These are phyloP conservation scores for Eunapius fragilis DNA, from an alignment of 37 sponge, comb jelly and placozoan genomes.

Conservation along the genomic window DNA sequence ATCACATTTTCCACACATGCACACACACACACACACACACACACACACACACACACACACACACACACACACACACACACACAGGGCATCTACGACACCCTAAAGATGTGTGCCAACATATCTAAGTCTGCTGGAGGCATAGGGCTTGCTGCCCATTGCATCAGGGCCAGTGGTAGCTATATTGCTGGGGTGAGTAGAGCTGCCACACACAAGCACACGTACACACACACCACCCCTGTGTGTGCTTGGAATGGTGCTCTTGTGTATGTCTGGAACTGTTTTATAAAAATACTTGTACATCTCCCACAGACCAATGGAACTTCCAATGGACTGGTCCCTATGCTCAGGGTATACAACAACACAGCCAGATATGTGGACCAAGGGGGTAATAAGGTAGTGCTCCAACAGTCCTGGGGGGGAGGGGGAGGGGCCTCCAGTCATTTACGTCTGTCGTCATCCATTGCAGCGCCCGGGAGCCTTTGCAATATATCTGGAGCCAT, in stretches of 20 bases:
- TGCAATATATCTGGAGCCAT: constrained; percentile 98
- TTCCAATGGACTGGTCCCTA: constrained; percentile 87
- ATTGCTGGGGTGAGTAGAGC: constrained; percentile 91
- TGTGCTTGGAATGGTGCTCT: neutral
- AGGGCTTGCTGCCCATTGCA: constrained; percentile 90
- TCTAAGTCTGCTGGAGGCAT: constrained; percentile 99
- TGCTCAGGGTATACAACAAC: constrained; percentile 97
- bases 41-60: too few relatives aligned
- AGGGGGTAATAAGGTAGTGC: constrained; percentile 90
- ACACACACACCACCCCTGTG: neutral
- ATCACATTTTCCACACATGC: neutral
- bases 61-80: too few relatives aligned
- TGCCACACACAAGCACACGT: too few relatives aligned
- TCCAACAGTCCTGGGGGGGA: too few relatives aligned
- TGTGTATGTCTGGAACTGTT: neutral
- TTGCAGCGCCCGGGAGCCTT: constrained; percentile 96
- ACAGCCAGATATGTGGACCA: constrained; percentile 99
- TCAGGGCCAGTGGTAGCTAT: constrained; percentile 93
- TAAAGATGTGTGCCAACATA: constrained; percentile 96
- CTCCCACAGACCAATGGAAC: constrained; percentile 86
- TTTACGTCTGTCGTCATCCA: too few relatives aligned
- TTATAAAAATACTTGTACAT: neutral
- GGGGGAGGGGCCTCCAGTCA: too few relatives aligned
- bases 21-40: too few relatives aligned
- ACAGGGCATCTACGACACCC: constrained; percentile 98